A percentile compares a stretch with the other conserved stretches of the same genome.
phyloP scores from a whole-genome alignment of 53 echinoderm and acorn worm species.

The Temnopleurus reevesii region DNA sequence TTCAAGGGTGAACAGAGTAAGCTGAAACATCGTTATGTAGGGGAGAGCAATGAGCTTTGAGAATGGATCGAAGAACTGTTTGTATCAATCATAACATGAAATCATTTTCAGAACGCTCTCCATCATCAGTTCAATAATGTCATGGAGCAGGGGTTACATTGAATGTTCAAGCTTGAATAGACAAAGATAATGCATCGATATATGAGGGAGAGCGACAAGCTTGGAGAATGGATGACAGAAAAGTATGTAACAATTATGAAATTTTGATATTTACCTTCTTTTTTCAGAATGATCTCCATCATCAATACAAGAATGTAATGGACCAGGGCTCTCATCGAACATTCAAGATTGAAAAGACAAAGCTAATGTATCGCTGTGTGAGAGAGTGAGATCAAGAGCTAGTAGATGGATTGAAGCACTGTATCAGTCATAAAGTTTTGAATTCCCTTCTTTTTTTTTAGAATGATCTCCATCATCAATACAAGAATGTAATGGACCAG shows the following conservation, averaged over 20 bases:
- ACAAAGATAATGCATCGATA: constrained; percentile 82
- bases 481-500: constrained; percentile 63
- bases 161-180: constrained; percentile 65
- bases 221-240: constrained; percentile 90
- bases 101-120: constrained; percentile 69
- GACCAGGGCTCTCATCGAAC: constrained; percentile 53
- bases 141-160: constrained; percentile 44
- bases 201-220: constrained; percentile 82
- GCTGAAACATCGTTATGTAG: constrained; percentile 73
- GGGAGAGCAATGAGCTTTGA: constrained; percentile 88
- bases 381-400: constrained; percentile 90
- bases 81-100: too few relatives aligned
- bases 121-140: constrained; percentile 61
- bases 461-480: constrained; percentile 67
- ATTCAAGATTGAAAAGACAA: constrained; percentile 69
- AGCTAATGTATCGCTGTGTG: constrained; percentile 74
- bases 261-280: neutral
- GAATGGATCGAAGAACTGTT: constrained; percentile 90
- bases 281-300: constrained; percentile 61
- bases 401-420: constrained; percentile 90
- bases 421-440: constrained; percentile 51
- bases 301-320: constrained; percentile 57
- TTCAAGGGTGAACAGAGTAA: constrained; percentile 70
- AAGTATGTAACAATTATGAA: constrained; percentile 74
- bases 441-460: constrained; percentile 1